Conservation (phyloP, 2,113 vertebrate genomes). For the Chlamydotis undulata region DNA sequence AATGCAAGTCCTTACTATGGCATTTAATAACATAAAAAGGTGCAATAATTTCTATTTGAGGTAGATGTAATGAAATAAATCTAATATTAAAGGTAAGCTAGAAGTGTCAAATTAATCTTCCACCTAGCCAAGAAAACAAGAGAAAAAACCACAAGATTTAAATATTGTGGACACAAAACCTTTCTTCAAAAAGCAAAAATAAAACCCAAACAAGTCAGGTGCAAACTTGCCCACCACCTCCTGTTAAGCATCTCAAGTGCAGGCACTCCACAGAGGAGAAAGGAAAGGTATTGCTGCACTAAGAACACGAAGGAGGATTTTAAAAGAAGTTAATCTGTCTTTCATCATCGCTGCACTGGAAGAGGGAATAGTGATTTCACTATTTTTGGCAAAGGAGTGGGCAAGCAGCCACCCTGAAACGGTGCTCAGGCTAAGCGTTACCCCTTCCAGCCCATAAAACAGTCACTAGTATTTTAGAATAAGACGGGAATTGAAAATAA, state of each 20-base stretch:
- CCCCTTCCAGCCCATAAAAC: conserved; percentile 25
- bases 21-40: background rate
- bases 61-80: background rate
- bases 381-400: conserved; percentile 30
- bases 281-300: background rate
- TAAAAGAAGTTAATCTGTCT: background rate
- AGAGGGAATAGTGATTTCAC: background rate
- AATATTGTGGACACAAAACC: background rate
- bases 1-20: background rate
- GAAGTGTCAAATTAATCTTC: background rate
- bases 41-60: background rate
- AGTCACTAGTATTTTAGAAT: conserved; percentile 7
- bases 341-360: background rate
- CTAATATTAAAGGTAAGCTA: background rate
- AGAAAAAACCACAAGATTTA: background rate
- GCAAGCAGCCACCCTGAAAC: conserved; percentile 46
- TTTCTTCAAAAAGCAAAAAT: background rate
- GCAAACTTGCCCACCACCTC: background rate
- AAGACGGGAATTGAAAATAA: conserved; percentile 22
- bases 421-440: background rate
- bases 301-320: background rate
- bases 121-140: background rate
- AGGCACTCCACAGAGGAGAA: background rate
- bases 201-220: background rate
- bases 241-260: background rate